Conservation (phyloP, 2,797 vertebrate species). For the Nannoperca obscura region DNA sequence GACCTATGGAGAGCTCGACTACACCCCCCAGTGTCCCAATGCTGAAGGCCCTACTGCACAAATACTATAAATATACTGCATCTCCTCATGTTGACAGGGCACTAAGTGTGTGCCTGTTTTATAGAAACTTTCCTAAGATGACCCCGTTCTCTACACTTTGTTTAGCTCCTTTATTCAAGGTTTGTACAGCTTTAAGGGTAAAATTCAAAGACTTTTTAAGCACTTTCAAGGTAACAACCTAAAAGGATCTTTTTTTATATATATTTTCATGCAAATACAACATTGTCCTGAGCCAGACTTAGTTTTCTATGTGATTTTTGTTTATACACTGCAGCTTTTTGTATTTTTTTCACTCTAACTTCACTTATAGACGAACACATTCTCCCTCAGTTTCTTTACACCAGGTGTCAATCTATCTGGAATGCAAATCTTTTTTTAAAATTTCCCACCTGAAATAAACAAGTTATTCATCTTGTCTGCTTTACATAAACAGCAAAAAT, state of each 20-base stretch:
- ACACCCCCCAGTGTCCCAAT: not conserved
- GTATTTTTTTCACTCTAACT: too few relatives aligned
- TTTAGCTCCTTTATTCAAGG: not conserved
- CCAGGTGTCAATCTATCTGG: not conserved
- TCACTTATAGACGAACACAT: not conserved
- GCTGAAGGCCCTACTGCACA: not conserved
- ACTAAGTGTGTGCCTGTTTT: not conserved
- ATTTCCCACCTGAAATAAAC: not conserved
- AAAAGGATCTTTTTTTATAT: too few relatives aligned
- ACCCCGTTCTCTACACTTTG: not conserved
- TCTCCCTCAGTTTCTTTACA: not conserved
- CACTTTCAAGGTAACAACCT: too few relatives aligned
- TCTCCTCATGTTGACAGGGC: not conserved
- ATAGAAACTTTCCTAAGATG: not conserved
- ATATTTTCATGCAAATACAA: too few relatives aligned
- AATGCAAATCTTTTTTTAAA: not conserved
- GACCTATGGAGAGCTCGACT: not conserved
- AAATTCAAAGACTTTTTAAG: too few relatives aligned
- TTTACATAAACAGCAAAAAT: not conserved
- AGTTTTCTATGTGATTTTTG: not conserved
- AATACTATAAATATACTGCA: not conserved
- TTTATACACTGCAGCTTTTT: too few relatives aligned
- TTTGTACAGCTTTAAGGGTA: too few relatives aligned
- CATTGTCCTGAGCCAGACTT: not conserved
- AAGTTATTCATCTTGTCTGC: not conserved